These are phyloP conservation scores for Bufo bufo DNA, from an alignment of 2,113 vertebrate genomes.

Conservation along the genomic window DNA sequence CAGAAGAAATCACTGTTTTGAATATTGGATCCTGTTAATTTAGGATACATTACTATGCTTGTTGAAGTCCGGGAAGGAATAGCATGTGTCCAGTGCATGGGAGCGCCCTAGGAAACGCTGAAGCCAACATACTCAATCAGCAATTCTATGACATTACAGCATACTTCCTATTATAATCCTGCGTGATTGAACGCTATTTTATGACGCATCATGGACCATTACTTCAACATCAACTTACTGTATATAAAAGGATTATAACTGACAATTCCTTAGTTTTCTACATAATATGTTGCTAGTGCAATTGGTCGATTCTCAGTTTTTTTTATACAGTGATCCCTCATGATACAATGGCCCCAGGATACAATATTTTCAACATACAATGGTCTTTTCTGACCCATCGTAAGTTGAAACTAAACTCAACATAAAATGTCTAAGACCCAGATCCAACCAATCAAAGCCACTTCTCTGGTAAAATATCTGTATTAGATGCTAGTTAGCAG, in stretches of 20 bases:
- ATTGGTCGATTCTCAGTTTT: too few species aligned
- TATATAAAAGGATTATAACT: background rate
- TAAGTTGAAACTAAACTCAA: too few species aligned
- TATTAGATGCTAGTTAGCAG: too few species aligned
- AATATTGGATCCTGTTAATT: slow-evolving; percentile 21
- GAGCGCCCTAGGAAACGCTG: slow-evolving; percentile 2
- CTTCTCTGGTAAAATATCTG: too few species aligned
- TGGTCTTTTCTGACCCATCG: too few species aligned
- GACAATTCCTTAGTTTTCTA: background rate
- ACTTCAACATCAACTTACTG: background rate
- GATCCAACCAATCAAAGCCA: too few species aligned
- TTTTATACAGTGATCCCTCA: too few species aligned
- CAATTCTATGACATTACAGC: slow-evolving; percentile 6
- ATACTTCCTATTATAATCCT: background rate
- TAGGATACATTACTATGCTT: background rate
- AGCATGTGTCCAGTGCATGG: background rate
- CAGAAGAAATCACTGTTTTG: slow-evolving; percentile 4
- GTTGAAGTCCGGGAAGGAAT: slow-evolving; percentile 1
- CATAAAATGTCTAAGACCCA: too few species aligned
- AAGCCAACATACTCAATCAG: slow-evolving; percentile 3
- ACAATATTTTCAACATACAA: too few species aligned
- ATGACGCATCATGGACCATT: background rate
- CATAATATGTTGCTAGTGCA: background rate
- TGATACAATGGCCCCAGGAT: too few species aligned
- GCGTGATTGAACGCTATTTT: background rate